Evolutionary conservation across 2,113 vertebrate genomes (phyloP).

Genomic region (Gambusia holbrooki): DNA sequence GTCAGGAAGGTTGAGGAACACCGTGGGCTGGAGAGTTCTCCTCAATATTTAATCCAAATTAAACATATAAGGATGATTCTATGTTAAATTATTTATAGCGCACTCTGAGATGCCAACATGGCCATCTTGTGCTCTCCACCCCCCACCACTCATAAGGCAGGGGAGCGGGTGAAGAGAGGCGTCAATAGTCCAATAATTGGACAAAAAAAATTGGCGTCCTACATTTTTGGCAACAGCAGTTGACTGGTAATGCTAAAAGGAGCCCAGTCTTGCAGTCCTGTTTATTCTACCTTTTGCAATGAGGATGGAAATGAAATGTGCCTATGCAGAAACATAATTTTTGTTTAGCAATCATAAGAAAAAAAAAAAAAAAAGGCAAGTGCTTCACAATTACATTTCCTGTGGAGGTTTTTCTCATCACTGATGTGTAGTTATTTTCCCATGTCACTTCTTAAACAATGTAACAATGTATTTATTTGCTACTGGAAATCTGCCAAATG

Average conservation of each 20-base stretch:
- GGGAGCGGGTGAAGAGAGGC: constrained; percentile 9
- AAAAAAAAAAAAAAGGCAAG: constrained; percentile 2
- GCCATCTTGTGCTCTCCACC: constrained; percentile 15
- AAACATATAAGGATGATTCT: constrained; percentile 68
- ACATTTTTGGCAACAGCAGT: constrained; percentile 5
- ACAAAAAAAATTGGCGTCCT: constrained; percentile 8
- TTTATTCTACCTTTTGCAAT: constrained; percentile 3
- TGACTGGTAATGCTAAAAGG: constrained; percentile 7
- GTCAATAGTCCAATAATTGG: constrained; percentile 24
- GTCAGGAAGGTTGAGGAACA: constrained; percentile 52
- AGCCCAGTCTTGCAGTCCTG: neutral
- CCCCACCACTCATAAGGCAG: neutral
- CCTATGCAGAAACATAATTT: constrained; percentile 28
- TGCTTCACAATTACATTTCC: constrained; percentile 6
- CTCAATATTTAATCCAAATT: constrained; percentile 73
- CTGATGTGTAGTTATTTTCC: no score
- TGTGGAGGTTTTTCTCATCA: neutral
- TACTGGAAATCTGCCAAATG: no score
- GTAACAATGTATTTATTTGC: no score
- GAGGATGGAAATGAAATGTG: constrained; percentile 11
- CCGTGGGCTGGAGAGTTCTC: constrained; percentile 46
- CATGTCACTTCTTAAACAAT: no score
- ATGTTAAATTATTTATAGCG: constrained; percentile 66
- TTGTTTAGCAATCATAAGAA: constrained; percentile 13
- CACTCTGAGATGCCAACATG: constrained; percentile 45